A percentile compares a stretch with the other conserved stretches of the same genome.
Conservation (phyloP, 2,113 vertebrate species). For the Oncorhynchus tshawytscha region DNA sequence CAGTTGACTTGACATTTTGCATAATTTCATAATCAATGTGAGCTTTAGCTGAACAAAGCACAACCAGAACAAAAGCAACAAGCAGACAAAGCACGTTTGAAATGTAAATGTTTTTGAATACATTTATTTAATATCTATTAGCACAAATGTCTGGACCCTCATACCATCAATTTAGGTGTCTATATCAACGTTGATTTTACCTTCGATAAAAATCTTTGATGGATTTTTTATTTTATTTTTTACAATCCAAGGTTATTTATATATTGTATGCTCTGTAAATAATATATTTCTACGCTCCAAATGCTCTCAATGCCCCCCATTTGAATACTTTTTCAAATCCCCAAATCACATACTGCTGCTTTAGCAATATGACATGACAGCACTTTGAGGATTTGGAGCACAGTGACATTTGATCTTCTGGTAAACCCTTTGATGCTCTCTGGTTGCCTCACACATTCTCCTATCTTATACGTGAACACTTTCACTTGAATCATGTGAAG, state of each 20-base stretch:
- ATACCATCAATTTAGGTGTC: background rate
- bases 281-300: background rate
- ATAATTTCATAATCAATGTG: constrained; percentile 31
- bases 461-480: constrained; percentile 7
- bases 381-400: constrained; percentile 53
- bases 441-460: constrained; percentile 27
- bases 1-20: constrained; percentile 36
- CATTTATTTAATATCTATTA: background rate
- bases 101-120: constrained; percentile 19
- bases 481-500: constrained; percentile 3
- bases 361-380: constrained; percentile 53
- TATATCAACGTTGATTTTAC: background rate
- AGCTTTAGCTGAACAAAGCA: constrained; percentile 41
- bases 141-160: background rate
- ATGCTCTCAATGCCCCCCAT: constrained; percentile 13
- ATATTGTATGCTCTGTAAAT: constrained; percentile 17
- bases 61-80: constrained; percentile 20
- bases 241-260: background rate
- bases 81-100: constrained; percentile 22
- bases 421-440: background rate
- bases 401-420: constrained; percentile 15
- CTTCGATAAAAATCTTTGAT: no score
- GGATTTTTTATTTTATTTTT: background rate
- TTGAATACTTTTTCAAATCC: constrained; percentile 23
- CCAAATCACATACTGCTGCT: constrained; percentile 45